Base-by-base conservation (phyloP, 2,113 vertebrate genomes). In the Etheostoma cragini region DNA sequence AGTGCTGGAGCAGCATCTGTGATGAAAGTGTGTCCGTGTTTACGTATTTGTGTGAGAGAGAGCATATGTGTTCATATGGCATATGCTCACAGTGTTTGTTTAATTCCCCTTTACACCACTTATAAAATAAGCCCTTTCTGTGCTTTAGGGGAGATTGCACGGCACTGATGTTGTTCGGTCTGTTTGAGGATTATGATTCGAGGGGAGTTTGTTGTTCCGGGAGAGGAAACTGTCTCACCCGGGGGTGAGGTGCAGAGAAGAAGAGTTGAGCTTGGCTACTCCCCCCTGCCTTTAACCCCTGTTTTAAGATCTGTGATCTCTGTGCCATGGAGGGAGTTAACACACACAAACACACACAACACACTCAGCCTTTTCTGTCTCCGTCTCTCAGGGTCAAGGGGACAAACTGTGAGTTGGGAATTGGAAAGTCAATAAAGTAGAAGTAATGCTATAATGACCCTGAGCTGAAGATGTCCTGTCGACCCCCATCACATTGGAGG, bases 1-100 rank as follows among this genome's bases (percentile, higher is more conserved):
- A 97, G 95, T 96, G 96, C 96, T 96, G 95, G 96, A 96, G 95
- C 95, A 96, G 96, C 97, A 96, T 98, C 97, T 97, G 97, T 96
- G 96, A 96, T 96, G 95, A 96, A 90, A 92, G 70, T 61, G 84
- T 70, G 78, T 38, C 62, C 80, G 77, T 82, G 65, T 81, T 67
- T 76, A 81, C 53, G 47, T 89, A 38, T 81, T 63, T 63, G 50
- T 85, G 70, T 81, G 67, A 63, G 73, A 72, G 38, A 13, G 63
- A 82, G 81, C 87, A 85, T 91, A 85, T 92, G 91, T 87, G 84
- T 90, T 79, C 86, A 72, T 87, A 87, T 86, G 88, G 81, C 86
- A 91, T 89, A 90, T 90, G 88, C 75, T 84, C 42, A 24, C 71
- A 83, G 75, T 87, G 73, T 92, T 82, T 91, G 82, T 90, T 88